Conservation (phyloP, 2,888 invertebrate species). For the Monochamus alternatus region DNA sequence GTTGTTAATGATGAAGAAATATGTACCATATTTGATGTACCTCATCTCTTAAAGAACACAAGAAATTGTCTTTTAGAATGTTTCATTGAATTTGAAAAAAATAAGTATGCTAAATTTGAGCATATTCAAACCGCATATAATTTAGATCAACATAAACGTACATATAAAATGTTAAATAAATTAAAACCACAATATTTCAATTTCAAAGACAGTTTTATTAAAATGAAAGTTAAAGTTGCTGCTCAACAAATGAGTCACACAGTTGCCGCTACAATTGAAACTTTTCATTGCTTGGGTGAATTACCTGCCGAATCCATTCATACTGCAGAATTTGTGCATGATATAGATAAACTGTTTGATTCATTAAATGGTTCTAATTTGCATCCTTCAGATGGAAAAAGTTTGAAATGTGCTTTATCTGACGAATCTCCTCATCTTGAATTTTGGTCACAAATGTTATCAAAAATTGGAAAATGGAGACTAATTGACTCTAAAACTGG, state of each 20-base stretch:
- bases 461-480: slow-evolving; percentile 39
- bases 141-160: not conserved
- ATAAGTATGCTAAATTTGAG: slow-evolving; percentile 33
- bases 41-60: slow-evolving; percentile 42
- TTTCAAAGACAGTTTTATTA: slow-evolving; percentile 24
- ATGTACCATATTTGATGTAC: slow-evolving; percentile 34
- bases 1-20: slow-evolving; percentile 27
- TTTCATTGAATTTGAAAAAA: slow-evolving; percentile 11
- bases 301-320: slow-evolving; percentile 39
- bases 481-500: slow-evolving; percentile 35
- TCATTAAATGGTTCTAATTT: slow-evolving; percentile 32
- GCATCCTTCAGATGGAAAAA: slow-evolving; percentile 38
- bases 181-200: slow-evolving; percentile 32
- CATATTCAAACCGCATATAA: slow-evolving; percentile 35
- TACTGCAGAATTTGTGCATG: slow-evolving; percentile 42
- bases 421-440: slow-evolving; percentile 35
- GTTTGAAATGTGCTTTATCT: slow-evolving; percentile 38
- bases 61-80: slow-evolving; percentile 34
- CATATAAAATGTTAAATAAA: slow-evolving; percentile 25
- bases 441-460: slow-evolving; percentile 39
- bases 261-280: slow-evolving; percentile 40
- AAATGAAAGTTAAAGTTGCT: too few species aligned
- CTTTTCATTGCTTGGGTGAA: slow-evolving; percentile 27
- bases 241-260: slow-evolving; percentile 32
- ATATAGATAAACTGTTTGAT: slow-evolving; percentile 42